Percentiles rank a stretch among this genome's conserved stretches.
These are phyloP conservation scores for Paracentrotus lividus DNA, from an alignment of 53 echinoderm and acorn worm species.

Conservation along the genomic window DNA sequence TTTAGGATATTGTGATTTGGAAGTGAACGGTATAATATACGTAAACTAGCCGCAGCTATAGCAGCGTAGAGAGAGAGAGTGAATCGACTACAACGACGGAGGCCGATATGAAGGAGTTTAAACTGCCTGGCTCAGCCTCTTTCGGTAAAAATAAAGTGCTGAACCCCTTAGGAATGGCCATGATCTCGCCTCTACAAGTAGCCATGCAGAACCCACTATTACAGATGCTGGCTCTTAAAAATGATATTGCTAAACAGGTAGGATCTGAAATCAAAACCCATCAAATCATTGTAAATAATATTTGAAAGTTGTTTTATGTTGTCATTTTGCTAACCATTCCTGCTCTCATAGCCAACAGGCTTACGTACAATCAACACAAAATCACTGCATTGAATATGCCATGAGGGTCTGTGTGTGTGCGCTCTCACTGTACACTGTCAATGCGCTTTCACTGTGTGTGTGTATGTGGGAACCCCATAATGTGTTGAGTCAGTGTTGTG, in stretches of 20 bases:
- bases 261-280: not conserved
- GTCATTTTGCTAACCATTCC: constrained; percentile 13
- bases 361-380: constrained; percentile 4
- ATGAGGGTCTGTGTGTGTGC: constrained; percentile 48
- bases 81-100: too few species aligned
- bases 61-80: constrained; percentile 18
- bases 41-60: too few species aligned
- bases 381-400: constrained; percentile 47
- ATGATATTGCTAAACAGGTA: constrained; percentile 91
- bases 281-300: constrained; percentile 10
- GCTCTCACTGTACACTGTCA: not conserved
- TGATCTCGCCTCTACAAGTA: constrained; percentile 80
- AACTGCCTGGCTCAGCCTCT: constrained; percentile 77
- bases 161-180: constrained; percentile 77
- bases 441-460: constrained; percentile 51
- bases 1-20: constrained; percentile 17
- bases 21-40: not conserved
- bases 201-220: constrained; percentile 82
- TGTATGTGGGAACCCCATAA: constrained; percentile 22
- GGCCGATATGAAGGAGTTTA: constrained; percentile 74
- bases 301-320: constrained; percentile 17
- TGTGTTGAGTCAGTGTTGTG: not conserved
- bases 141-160: constrained; percentile 71
- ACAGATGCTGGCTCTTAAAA: constrained; percentile 94
- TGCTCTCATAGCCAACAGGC: constrained; percentile 24